Evolutionary conservation across 2,113 vertebrate genomes (phyloP), one percentile per base, ranked within the genome.

Genomic region (Centropristis striata): DNA sequence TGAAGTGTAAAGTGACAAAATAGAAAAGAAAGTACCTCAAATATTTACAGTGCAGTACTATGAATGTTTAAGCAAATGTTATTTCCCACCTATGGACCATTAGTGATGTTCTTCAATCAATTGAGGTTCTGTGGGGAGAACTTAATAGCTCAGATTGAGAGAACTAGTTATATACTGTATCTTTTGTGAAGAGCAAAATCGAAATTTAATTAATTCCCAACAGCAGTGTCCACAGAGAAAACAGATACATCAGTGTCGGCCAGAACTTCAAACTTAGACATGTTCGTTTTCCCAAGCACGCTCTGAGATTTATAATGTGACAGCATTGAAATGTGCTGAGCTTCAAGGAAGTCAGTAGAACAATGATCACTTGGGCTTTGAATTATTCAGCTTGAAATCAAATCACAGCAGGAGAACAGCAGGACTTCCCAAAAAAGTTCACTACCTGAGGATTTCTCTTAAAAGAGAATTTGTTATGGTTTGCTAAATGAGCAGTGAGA

Each of bases 381-480:
- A 75, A 75, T 71, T 59, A 58, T 58, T 73, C 44, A 32, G 25
- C 50, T 18, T 46, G 58, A 58, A 80, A 77, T 32, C 0, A 68
- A 32, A 80, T 68, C 57, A 61, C 46, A 69, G 55, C 64, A 51
- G 4, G 47, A 80, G 64, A 51, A 61, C 46, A 69, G 55, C 64
- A 46, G 4, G 36, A 65, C 11, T 68, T 39, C 78, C 23, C 32
- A 20, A 20, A 78, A 54, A 36, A 59, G 46, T 20, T 59, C 55
- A 16, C 54, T 49, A 44, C 67, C 70, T 58, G 53, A n/a, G 71
- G 27, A 61, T 80, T 80, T 49, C 53, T 71, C 23, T 58, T 21
- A 14, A 55, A 25, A 51, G 36, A 63, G 61, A 61, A 36, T 39
- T 28, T 66, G 37, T 41, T 47, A 21, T 21, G 39, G 58, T 41